Conservation (phyloP, 2,113 vertebrate species). For the Mus pahari region DNA sequence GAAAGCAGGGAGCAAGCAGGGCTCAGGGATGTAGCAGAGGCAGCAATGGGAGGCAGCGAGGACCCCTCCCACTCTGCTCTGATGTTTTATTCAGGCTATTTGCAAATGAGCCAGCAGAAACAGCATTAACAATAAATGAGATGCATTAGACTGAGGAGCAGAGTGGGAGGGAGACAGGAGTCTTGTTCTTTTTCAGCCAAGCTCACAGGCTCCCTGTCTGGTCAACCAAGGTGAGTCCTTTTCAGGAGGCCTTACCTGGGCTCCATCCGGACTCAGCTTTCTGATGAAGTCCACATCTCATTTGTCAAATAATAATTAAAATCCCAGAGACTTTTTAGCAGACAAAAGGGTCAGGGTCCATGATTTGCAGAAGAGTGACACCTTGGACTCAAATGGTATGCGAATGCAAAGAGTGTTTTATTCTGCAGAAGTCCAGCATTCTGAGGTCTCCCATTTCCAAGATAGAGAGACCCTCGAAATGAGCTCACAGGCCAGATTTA, state of each 20-base stretch:
- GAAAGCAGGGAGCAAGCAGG: constrained; percentile 48
- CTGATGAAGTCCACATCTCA: not conserved
- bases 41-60: constrained; percentile 3
- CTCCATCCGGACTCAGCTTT: not conserved
- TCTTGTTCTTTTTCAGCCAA: not conserved
- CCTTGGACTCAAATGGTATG: too few species aligned
- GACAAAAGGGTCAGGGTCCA: not conserved
- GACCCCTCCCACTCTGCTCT: constrained; percentile 29
- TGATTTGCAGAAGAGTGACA: too few species aligned
- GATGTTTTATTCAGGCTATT: constrained; percentile 79
- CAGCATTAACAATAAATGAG: constrained; percentile 79
- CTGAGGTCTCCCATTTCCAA: too few species aligned
- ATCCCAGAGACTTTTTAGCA: not conserved
- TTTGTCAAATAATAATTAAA: constrained; percentile 2
- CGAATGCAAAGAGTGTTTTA: too few species aligned
- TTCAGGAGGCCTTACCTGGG: not conserved
- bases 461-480: too few species aligned
- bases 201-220: not conserved
- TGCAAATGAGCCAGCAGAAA: constrained; percentile 77
- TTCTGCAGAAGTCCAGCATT: too few species aligned
- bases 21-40: constrained; percentile 32
- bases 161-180: not conserved
- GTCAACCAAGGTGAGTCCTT: not conserved
- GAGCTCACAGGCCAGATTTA: too few species aligned
- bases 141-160: constrained; percentile 58